Conservation (phyloP, 2,888 invertebrate genomes). For the Clunio marinus region DNA sequence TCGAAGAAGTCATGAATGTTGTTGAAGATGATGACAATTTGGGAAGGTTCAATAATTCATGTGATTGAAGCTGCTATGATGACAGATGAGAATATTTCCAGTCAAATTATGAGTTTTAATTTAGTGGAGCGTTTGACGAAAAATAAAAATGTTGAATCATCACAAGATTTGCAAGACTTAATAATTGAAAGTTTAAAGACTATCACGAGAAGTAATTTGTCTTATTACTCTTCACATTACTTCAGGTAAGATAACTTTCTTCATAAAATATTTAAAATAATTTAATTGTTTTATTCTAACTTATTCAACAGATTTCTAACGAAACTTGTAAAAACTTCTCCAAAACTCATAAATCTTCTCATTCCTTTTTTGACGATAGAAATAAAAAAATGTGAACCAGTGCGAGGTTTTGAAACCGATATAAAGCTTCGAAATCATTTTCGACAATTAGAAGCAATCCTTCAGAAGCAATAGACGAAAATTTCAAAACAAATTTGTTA, state of each 20-base stretch:
- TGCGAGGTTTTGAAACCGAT: constrained; percentile 26
- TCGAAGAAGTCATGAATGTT: constrained; percentile 46
- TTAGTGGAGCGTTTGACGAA: constrained; percentile 44
- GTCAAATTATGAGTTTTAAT: constrained; percentile 45
- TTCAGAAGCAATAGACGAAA: too few relatives aligned
- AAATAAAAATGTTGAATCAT: constrained; percentile 43
- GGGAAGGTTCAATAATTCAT: constrained; percentile 45
- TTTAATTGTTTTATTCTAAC: background rate
- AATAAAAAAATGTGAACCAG: constrained; percentile 27
- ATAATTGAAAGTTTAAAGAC: constrained; percentile 45
- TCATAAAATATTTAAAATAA: background rate
- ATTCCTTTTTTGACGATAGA: constrained; percentile 39
- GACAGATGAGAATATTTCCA: constrained; percentile 49
- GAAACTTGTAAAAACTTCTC: constrained; percentile 45
- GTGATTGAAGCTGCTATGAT: constrained; percentile 50
- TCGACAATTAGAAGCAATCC: constrained; percentile 15
- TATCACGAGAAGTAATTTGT: constrained; percentile 48
- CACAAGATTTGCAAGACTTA: constrained; percentile 42
- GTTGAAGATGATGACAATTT: constrained; percentile 42
- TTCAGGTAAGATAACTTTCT: constrained; percentile 40
- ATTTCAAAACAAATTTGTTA: too few relatives aligned
- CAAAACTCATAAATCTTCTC: constrained; percentile 44
- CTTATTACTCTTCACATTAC: constrained; percentile 46
- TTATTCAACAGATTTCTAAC: constrained; percentile 49
- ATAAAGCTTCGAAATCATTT: constrained; percentile 6